Percentiles rank a stretch among this genome's conserved stretches.
Evolutionary conservation across 2,888 invertebrate genomes (phyloP).

Genomic region (Trimorus sp.): DNA sequence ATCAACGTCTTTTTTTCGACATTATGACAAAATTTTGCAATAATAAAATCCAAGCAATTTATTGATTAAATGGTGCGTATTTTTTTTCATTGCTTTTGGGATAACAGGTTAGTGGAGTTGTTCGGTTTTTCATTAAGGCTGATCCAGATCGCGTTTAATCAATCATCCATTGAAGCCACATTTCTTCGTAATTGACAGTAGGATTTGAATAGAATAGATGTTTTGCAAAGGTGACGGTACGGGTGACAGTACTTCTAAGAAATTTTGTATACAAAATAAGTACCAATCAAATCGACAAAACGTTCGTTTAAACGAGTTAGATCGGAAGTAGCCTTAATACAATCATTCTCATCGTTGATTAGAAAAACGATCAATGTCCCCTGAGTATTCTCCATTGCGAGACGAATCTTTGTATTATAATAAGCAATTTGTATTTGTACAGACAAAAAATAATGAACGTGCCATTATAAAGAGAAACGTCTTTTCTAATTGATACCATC

Average conservation of each 20-base stretch:
- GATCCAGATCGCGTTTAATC: constrained; percentile 1
- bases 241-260: neutral
- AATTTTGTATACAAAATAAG: neutral
- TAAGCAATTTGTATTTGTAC: constrained; percentile 52
- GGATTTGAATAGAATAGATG: no score
- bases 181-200: neutral
- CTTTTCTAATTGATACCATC: constrained; percentile 31
- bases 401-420: constrained; percentile 29
- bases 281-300: neutral
- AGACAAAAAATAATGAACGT: constrained; percentile 49
- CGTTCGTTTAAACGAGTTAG: neutral
- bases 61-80: constrained; percentile 43
- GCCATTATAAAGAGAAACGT: constrained; percentile 45
- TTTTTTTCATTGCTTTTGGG: constrained; percentile 24
- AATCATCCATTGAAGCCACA: neutral
- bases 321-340: constrained; percentile 8
- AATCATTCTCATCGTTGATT: neutral
- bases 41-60: constrained; percentile 34
- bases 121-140: constrained; percentile 29
- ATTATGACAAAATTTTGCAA: constrained; percentile 8
- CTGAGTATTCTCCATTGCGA: constrained; percentile 24
- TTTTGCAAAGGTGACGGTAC: neutral
- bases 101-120: constrained; percentile 5
- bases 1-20: constrained; percentile 40
- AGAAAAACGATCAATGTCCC: constrained; percentile 25